phyloP scores from a whole-genome alignment of 2,888 invertebrate genomes.

The Brachyptera risi region DNA sequence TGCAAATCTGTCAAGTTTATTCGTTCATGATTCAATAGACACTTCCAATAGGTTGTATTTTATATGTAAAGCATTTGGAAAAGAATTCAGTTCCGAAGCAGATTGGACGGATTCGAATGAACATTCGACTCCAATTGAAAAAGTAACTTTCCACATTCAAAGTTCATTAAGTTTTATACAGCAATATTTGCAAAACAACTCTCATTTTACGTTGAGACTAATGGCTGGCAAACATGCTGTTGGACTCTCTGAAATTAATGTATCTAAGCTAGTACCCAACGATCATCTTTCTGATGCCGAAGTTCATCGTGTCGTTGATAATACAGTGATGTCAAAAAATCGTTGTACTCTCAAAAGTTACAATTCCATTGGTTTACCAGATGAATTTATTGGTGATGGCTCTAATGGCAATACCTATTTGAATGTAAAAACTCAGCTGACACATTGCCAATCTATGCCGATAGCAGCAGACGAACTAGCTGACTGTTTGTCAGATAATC shows the following conservation, averaged over 20 bases:
- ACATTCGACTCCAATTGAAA: no score
- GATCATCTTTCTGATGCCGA: constrained; percentile 39
- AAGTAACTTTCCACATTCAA: neutral
- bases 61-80: neutral
- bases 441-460: neutral
- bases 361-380: no score
- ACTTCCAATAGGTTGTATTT: no score
- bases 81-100: neutral
- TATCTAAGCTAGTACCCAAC: constrained; percentile 36
- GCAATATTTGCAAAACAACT: constrained; percentile 49
- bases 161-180: constrained; percentile 45
- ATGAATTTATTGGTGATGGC: no score
- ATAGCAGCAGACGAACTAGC: no score
- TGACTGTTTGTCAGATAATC: no score
- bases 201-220: constrained; percentile 48
- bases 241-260: constrained; percentile 14
- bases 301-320: constrained; percentile 13
- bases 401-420: neutral
- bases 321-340: no score
- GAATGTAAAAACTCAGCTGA: neutral
- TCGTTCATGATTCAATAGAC: no score
- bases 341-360: no score
- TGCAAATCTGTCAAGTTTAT: constrained; percentile 46
- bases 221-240: constrained; percentile 38
- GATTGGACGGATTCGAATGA: no score